Conservation (phyloP, 2,113 vertebrate genomes). For the Lasiurus cinereus region DNA sequence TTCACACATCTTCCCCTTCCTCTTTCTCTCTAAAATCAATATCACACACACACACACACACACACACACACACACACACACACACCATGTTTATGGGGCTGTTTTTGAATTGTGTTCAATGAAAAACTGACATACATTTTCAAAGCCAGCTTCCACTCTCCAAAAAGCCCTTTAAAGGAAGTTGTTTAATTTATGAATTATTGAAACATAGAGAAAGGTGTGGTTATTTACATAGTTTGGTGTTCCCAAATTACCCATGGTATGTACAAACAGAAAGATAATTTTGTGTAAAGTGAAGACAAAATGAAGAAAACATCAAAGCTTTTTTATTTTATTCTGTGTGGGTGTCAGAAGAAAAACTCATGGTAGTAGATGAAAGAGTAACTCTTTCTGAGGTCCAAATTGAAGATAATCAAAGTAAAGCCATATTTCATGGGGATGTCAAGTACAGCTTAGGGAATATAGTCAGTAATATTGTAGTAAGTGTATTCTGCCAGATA, state of each 20-base stretch:
- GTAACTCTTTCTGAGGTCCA: not conserved
- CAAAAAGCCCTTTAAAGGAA: slow-evolving; percentile 51
- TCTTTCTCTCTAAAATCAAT: no score
- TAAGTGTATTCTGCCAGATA: not conserved
- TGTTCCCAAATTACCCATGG: slow-evolving; percentile 10
- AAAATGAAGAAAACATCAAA: slow-evolving; percentile 36
- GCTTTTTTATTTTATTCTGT: slow-evolving; percentile 16
- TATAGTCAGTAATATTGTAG: not conserved
- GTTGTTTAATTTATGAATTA: slow-evolving; percentile 20
- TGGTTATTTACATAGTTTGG: slow-evolving; percentile 34
- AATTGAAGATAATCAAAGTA: not conserved
- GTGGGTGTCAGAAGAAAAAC: not conserved
- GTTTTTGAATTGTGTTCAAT: slow-evolving; percentile 4
- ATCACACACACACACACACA: no score
- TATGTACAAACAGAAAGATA: slow-evolving; percentile 12
- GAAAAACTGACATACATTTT: not conserved
- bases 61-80: no score
- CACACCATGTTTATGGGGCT: not conserved
- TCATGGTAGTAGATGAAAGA: not conserved
- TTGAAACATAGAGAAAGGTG: slow-evolving; percentile 14
- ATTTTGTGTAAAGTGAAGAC: slow-evolving; percentile 5
- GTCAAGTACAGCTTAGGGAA: no score
- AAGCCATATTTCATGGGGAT: not conserved
- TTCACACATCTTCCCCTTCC: not conserved
- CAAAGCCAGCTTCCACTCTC: slow-evolving; percentile 25